phyloP scores from a whole-genome alignment of 2,113 vertebrate genomes.

The Alouatta palliata region DNA sequence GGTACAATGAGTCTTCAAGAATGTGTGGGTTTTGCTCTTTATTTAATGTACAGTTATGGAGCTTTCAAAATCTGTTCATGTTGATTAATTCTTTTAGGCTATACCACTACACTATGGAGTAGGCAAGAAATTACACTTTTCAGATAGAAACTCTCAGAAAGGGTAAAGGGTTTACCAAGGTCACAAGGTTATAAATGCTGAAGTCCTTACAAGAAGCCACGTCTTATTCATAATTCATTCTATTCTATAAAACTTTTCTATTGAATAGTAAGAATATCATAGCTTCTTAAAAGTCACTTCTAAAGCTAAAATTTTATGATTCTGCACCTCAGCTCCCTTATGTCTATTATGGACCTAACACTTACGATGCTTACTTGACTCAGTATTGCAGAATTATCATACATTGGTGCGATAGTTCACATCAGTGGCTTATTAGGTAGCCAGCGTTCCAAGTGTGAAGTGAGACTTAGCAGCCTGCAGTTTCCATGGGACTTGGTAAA shows the following conservation, averaged over 20 bases:
- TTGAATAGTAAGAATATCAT: neutral
- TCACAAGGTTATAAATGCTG: neutral
- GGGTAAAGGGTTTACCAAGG: neutral
- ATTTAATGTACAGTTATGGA: neutral
- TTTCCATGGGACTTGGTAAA: neutral
- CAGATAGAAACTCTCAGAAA: neutral
- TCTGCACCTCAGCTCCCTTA: neutral
- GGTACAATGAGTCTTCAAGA: neutral
- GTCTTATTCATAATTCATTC: neutral
- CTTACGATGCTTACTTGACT: neutral
- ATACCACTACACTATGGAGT: neutral
- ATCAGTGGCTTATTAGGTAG: neutral
- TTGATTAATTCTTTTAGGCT: neutral
- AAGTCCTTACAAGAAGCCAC: neutral
- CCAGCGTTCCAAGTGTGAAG: neutral
- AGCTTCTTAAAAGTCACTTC: neutral
- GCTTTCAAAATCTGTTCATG: neutral
- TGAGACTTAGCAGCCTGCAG: neutral
- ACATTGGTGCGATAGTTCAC: neutral
- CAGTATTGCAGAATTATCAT: neutral
- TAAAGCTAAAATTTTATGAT: neutral
- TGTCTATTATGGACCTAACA: neutral
- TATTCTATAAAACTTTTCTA: neutral
- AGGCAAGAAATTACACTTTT: neutral
- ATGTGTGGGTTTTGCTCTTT: neutral